phyloP scores from a whole-genome alignment of 1,140 invertebrate species.

The Drosophila ambigua region DNA sequence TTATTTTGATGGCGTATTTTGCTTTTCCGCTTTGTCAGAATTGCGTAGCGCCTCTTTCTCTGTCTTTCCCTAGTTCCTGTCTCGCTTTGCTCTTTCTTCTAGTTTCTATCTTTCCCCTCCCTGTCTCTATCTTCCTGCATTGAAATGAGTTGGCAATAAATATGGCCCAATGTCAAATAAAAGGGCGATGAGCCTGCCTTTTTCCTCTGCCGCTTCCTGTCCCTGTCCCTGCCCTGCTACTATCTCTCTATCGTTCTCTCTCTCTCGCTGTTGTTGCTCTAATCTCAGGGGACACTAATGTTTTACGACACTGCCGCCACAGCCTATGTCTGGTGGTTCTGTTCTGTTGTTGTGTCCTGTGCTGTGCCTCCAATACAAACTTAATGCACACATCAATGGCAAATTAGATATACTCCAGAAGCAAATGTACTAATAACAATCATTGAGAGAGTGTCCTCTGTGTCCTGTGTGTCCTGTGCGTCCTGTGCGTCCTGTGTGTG shows the following conservation, averaged over 20 bases:
- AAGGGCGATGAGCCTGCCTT: slow-evolving; percentile 79
- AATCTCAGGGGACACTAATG: slow-evolving; percentile 81
- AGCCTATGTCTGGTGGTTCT: too few relatives aligned
- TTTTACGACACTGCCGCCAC: slow-evolving; percentile 67
- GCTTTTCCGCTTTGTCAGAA: slow-evolving; percentile 73
- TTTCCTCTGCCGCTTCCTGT: slow-evolving; percentile 29
- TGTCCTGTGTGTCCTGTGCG: not conserved
- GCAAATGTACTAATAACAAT: slow-evolving; percentile 81
- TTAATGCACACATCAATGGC: slow-evolving; percentile 81
- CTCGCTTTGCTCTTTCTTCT: slow-evolving; percentile 46
- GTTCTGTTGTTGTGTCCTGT: too few relatives aligned
- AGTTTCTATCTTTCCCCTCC: slow-evolving; percentile 37
- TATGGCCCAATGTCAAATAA: slow-evolving; percentile 80
- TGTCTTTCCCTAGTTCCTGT: not conserved
- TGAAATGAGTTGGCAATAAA: slow-evolving; percentile 82
- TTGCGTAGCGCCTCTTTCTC: slow-evolving; percentile 29
- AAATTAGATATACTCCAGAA: slow-evolving; percentile 78
- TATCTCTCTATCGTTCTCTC: slow-evolving; percentile 3
- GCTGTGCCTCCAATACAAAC: slow-evolving; percentile 53
- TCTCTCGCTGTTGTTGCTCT: slow-evolving; percentile 30
- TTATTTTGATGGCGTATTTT: slow-evolving; percentile 81
- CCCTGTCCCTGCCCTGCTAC: slow-evolving; percentile 5
- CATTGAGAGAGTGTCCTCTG: slow-evolving; percentile 55
- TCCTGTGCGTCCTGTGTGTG: slow-evolving; percentile 13
- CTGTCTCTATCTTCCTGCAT: slow-evolving; percentile 44